A percentile compares a stretch with the other conserved stretches of the same genome.
Evolutionary conservation across 2,888 invertebrate genomes (phyloP).

Genomic region (Machimus atricapillus): DNA sequence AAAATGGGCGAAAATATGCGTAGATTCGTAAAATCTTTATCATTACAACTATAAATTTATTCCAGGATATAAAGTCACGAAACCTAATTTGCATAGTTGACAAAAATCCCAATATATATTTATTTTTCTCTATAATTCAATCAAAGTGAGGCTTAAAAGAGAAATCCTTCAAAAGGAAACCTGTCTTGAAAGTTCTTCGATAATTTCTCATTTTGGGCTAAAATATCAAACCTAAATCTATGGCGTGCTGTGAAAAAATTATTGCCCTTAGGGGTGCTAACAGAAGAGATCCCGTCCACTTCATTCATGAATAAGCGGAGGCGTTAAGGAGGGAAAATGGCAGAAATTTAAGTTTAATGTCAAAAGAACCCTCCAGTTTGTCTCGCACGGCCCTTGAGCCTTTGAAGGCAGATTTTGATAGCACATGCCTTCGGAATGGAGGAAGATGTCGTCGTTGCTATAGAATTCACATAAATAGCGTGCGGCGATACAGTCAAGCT

Average conservation of each 20-base stretch:
- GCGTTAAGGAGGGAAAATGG: slow-evolving; percentile 1
- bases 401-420: slow-evolving; percentile 11
- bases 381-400: slow-evolving; percentile 11
- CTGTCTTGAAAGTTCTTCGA: not conserved
- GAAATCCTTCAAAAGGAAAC: not conserved
- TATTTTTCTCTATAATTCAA: not conserved
- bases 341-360: slow-evolving; percentile 16
- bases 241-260: not conserved
- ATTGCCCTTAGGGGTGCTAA: not conserved
- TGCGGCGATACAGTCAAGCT: not conserved
- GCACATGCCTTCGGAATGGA: not conserved
- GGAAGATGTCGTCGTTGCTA: not conserved
- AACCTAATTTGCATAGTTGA: not conserved
- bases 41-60: not conserved
- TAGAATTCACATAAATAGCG: not conserved
- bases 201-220: not conserved
- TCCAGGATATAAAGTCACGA: not conserved
- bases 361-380: slow-evolving; percentile 8
- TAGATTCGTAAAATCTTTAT: not conserved
- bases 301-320: slow-evolving; percentile 7
- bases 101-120: not conserved
- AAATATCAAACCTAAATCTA: not conserved
- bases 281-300: not conserved
- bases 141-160: not conserved
- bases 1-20: not conserved